phyloP scores from a whole-genome alignment of 2,797 vertebrate species.

The Dendrocincla fuliginosa region DNA sequence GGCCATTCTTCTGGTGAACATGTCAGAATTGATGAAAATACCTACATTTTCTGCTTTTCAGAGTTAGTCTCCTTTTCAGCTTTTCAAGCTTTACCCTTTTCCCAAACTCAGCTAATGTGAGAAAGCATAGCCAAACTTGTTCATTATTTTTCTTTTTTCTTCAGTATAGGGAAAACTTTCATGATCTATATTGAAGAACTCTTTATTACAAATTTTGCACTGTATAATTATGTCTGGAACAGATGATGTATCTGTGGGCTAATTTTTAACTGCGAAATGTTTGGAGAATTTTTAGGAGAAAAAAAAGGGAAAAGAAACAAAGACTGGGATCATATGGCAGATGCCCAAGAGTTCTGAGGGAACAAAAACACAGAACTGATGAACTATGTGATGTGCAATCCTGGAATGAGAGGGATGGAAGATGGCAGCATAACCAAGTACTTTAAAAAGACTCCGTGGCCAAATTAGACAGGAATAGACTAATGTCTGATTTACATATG shows the following conservation, averaged over 20 bases:
- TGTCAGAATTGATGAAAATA: constrained; percentile 28
- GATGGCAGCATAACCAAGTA: neutral
- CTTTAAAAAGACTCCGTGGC: neutral
- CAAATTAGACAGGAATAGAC: neutral
- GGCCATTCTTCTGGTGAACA: constrained; percentile 33
- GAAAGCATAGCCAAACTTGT: constrained; percentile 31
- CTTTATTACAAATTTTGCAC: neutral
- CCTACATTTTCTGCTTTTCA: constrained; percentile 17
- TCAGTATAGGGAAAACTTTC: constrained; percentile 24
- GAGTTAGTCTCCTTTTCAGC: neutral
- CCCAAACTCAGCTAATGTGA: neutral
- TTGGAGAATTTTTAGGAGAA: neutral
- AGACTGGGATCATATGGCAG: neutral
- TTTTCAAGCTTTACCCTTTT: neutral
- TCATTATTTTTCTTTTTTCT: constrained; percentile 1
- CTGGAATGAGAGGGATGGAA: neutral
- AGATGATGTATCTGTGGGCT: neutral
- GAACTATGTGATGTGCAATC: neutral
- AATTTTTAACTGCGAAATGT: neutral
- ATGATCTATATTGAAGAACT: neutral
- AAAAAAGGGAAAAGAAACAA: neutral
- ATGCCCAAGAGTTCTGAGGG: neutral
- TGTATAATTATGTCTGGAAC: neutral
- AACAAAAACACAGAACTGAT: neutral
- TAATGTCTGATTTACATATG: neutral